Evolutionary conservation across 2,113 vertebrate genomes (phyloP).

Genomic region (Gymnocephalus cernua): DNA sequence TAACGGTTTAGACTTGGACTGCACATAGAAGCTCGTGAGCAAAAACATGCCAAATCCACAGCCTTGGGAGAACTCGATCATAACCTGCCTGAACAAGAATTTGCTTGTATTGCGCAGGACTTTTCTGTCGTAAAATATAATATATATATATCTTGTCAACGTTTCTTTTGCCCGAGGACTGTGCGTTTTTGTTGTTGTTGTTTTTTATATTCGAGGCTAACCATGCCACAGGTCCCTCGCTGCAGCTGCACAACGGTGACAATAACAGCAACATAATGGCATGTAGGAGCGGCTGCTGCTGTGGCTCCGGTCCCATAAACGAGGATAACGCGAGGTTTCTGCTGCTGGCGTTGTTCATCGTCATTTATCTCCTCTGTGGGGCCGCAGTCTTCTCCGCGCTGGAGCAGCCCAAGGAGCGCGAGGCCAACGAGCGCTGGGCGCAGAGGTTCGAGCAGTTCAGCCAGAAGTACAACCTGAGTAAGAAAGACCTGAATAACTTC

Average conservation of each 20-base stretch:
- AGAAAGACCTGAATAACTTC: conserved; percentile 88
- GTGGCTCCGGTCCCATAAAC: conserved; percentile 86
- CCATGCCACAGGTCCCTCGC: conserved; percentile 59
- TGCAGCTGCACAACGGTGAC: conserved; percentile 40
- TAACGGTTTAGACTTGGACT: not conserved
- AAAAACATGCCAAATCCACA: conserved; percentile 26
- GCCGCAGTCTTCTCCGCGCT: conserved; percentile 96
- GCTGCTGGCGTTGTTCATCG: conserved; percentile 90
- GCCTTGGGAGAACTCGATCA: not conserved
- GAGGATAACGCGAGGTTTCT: conserved; percentile 95
- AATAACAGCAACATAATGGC: conserved; percentile 86
- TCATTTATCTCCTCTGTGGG: conserved; percentile 92
- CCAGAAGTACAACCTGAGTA: conserved; percentile 90
- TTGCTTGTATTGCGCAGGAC: conserved; percentile 4
- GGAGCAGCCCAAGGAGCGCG: conserved; percentile 91
- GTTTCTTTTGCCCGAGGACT: not conserved
- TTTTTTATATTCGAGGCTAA: conserved; percentile 8
- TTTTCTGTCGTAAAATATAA: conserved; percentile 11
- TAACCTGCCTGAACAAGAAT: not conserved
- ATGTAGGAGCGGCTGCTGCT: conserved; percentile 86
- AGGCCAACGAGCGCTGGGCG: conserved; percentile 91
- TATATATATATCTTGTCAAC: no score
- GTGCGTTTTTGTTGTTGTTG: not conserved
- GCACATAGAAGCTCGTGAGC: not conserved
- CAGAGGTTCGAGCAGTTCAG: conserved; percentile 91